These are phyloP conservation scores for Ochotona curzoniae DNA, from an alignment of 2,113 vertebrate species.

Conservation along the genomic window DNA sequence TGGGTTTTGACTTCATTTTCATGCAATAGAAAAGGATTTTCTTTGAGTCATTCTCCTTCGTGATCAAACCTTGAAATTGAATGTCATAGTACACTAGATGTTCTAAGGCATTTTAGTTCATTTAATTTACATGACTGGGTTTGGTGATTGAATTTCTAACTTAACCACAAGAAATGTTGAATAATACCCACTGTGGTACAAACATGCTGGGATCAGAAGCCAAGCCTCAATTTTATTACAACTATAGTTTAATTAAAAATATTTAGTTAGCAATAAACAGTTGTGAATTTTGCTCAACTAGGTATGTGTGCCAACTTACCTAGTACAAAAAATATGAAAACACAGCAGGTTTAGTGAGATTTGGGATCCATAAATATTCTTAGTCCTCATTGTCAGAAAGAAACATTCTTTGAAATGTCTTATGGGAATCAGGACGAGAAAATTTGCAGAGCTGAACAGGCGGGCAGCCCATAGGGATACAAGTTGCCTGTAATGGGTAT, in stretches of 20 bases:
- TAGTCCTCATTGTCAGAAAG: not conserved
- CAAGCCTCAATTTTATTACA: not conserved
- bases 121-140: not conserved
- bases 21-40: not conserved
- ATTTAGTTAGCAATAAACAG: not conserved
- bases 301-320: not conserved
- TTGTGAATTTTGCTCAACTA: not conserved
- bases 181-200: not conserved
- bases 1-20: not conserved
- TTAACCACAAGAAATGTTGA: not conserved
- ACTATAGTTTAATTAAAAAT: not conserved
- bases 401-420: constrained; percentile 3
- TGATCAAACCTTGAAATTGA: not conserved
- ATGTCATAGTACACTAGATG: not conserved
- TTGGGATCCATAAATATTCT: not conserved
- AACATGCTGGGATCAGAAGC: not conserved
- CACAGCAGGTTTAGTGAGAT: not conserved
- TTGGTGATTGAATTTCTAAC: not conserved
- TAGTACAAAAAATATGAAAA: constrained; percentile 25
- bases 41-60: not conserved
- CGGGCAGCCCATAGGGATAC: not conserved
- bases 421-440: not conserved
- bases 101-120: not conserved
- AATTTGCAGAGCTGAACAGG: not conserved
- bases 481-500: not conserved